Percentiles rank a stretch among this genome's conserved stretches.
Evolutionary conservation across 2,797 vertebrate genomes (phyloP).

Genomic region (Pseudomugil tenellus): DNA sequence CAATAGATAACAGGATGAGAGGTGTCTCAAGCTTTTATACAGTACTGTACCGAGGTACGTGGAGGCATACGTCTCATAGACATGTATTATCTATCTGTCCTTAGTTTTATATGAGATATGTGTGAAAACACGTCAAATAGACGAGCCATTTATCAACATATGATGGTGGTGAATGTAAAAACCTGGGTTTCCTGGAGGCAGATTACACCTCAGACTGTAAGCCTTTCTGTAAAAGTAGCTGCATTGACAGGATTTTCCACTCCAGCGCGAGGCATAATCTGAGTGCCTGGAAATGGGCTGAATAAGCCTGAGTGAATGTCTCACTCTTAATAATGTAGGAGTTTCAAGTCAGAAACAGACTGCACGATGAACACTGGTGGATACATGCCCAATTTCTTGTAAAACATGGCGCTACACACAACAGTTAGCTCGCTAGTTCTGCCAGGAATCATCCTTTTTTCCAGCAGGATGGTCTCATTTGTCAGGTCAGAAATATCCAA

Average conservation of each 20-base stretch:
- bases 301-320: constrained; percentile 62
- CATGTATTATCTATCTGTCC: background rate
- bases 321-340: constrained; percentile 65
- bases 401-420: constrained; percentile 32
- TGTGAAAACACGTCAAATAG: constrained; percentile 27
- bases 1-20: background rate
- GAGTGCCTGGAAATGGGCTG: constrained; percentile 70
- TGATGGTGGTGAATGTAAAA: constrained; percentile 47
- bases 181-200: constrained; percentile 59
- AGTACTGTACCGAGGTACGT: background rate
- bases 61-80: background rate
- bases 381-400: constrained; percentile 31
- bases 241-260: constrained; percentile 67
- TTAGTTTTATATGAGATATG: background rate
- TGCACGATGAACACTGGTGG: constrained; percentile 37
- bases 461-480: constrained; percentile 19
- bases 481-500: constrained; percentile 26
- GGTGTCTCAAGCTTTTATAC: background rate
- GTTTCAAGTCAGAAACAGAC: constrained; percentile 39
- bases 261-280: constrained; percentile 63
- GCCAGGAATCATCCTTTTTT: constrained; percentile 11
- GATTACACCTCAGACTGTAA: constrained; percentile 63
- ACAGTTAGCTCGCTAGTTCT: constrained; percentile 22
- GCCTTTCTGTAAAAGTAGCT: constrained; percentile 60
- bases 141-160: constrained; percentile 21